phyloP scores from a whole-genome alignment of 2,113 vertebrate species.

The Gymnocephalus cernua region DNA sequence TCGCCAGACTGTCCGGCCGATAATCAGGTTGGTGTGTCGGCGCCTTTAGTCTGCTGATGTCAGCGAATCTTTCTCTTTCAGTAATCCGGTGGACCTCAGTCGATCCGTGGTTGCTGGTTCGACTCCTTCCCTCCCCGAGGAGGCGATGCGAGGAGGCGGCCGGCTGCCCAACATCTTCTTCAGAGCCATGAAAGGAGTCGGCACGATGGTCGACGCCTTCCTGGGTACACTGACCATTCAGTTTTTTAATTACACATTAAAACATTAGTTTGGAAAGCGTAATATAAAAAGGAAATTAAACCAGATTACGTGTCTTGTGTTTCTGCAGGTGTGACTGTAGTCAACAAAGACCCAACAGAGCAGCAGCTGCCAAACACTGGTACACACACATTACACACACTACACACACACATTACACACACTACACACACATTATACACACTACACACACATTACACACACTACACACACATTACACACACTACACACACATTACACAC shows the following conservation, averaged over 20 bases:
- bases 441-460: background rate
- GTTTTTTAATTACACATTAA: no score
- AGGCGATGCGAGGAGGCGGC: constrained; percentile 84
- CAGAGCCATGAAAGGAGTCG: constrained; percentile 93
- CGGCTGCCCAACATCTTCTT: constrained; percentile 76
- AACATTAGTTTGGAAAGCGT: no score
- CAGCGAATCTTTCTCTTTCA: background rate
- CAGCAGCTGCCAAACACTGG: constrained; percentile 23
- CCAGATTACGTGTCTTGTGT: background rate
- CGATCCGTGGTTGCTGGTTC: background rate
- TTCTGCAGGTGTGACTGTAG: constrained; percentile 42
- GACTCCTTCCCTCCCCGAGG: constrained; percentile 90
- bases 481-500: background rate
- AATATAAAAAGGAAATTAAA: no score
- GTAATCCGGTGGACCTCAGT: constrained; percentile 52
- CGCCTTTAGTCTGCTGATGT: no score
- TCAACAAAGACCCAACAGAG: constrained; percentile 19
- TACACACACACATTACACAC: background rate
- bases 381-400: background rate
- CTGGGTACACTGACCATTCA: constrained; percentile 84
- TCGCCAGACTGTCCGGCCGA: no score
- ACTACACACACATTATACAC: background rate
- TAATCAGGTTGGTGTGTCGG: no score
- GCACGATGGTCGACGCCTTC: constrained; percentile 93
- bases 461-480: background rate